Evolutionary conservation across 2,888 invertebrate species (phyloP).

Genomic region (Galeopsomyia nigrocyanea): DNA sequence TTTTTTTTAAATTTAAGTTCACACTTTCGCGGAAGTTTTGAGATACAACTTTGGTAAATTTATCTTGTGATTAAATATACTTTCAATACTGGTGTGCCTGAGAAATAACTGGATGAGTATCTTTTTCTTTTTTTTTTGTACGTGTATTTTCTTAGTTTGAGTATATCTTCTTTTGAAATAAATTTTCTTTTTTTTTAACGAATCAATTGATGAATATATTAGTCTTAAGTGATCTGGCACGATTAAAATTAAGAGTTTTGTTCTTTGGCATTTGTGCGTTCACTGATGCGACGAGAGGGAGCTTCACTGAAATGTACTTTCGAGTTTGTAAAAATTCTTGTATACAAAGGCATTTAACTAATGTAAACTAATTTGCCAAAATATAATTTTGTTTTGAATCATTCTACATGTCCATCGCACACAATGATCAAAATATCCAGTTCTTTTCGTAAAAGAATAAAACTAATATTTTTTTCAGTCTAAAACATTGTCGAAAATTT

Average conservation of each 20-base stretch:
- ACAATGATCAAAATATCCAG: background rate
- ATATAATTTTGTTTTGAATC: background rate
- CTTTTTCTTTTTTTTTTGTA: too few relatives aligned
- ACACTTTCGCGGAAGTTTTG: too few relatives aligned
- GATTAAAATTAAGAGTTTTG: constrained; percentile 18
- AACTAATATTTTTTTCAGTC: too few relatives aligned
- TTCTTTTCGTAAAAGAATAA: too few relatives aligned
- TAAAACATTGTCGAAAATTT: too few relatives aligned
- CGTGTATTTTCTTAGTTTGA: too few relatives aligned
- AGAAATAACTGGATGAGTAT: too few relatives aligned
- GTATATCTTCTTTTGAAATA: background rate
- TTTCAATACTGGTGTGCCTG: too few relatives aligned
- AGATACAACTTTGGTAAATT: too few relatives aligned
- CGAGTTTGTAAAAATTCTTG: background rate
- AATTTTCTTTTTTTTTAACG: background rate
- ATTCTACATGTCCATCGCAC: background rate
- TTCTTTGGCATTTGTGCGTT: constrained; percentile 17
- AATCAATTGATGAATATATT: background rate
- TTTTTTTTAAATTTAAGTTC: too few relatives aligned
- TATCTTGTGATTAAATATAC: too few relatives aligned
- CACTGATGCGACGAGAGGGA: constrained; percentile 27
- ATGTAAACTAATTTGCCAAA: background rate
- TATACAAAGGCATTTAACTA: constrained; percentile 2
- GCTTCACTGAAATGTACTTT: constrained; percentile 7
- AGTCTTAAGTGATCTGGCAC: constrained; percentile 18